A percentile compares a stretch with the other conserved stretches of the same genome.
phyloP scores from a whole-genome alignment of 2,888 invertebrate genomes.

The Adelognathus sp. region DNA sequence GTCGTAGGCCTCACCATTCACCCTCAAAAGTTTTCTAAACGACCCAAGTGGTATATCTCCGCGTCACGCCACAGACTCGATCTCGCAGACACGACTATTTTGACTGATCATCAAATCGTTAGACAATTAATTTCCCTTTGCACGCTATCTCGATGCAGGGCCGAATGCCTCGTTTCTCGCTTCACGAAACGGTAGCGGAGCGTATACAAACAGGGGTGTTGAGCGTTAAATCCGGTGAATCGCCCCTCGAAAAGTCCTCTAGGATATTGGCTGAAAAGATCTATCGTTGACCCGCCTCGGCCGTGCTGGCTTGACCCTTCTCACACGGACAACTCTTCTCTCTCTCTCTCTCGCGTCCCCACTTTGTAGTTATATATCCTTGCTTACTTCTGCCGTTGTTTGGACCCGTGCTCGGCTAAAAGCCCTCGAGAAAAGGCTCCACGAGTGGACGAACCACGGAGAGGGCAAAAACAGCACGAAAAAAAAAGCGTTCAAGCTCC shows the following conservation, averaged over 20 bases:
- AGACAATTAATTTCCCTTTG: neutral
- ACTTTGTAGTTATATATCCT: neutral
- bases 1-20: no score
- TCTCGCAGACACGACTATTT: neutral
- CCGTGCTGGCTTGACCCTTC: conserved; percentile 28
- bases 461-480: neutral
- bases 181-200: neutral
- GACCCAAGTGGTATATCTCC: neutral
- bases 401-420: neutral
- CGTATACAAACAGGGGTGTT: neutral
- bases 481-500: conserved; percentile 14
- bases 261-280: conserved; percentile 16
- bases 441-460: neutral
- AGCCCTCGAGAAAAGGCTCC: neutral
- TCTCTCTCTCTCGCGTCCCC: no score
- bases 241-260: conserved; percentile 8
- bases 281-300: neutral
- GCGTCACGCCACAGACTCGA: neutral
- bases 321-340: conserved; percentile 7
- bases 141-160: neutral
- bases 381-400: neutral
- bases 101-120: conserved; percentile 8
- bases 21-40: no score
- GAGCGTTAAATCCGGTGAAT: conserved; percentile 7
- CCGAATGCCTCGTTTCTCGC: neutral